Conservation (phyloP, 2,113 vertebrate genomes). For the Alectura lathami region DNA sequence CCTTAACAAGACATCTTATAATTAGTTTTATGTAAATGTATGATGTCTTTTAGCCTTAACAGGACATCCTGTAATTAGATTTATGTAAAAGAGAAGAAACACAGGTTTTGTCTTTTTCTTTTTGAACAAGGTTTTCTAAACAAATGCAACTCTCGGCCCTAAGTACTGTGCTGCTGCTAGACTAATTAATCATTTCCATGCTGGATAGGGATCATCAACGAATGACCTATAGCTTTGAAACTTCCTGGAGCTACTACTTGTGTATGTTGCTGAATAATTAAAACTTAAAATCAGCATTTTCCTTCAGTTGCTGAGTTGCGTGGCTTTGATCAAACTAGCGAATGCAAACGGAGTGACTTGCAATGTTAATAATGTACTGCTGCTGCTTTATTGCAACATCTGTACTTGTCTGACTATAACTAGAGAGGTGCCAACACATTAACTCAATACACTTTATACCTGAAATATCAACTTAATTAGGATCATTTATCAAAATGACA, state of each 20-base stretch:
- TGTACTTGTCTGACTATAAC: slow-evolving; percentile 64
- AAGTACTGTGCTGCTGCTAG: slow-evolving; percentile 27
- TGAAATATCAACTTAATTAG: slow-evolving; percentile 78
- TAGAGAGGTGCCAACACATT: slow-evolving; percentile 49
- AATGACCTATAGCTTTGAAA: slow-evolving; percentile 59
- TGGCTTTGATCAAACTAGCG: slow-evolving; percentile 58
- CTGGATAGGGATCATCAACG: slow-evolving; percentile 44
- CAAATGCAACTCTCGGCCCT: slow-evolving; percentile 41
- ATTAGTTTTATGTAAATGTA: slow-evolving; percentile 64
- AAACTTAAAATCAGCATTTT: slow-evolving; percentile 50
- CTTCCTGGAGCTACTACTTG: slow-evolving; percentile 21
- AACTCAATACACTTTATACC: slow-evolving; percentile 73
- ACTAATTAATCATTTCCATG: slow-evolving; percentile 76
- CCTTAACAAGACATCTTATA: slow-evolving; percentile 35
- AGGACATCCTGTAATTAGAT: slow-evolving; percentile 61
- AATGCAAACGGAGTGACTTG: slow-evolving; percentile 28
- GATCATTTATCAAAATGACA: slow-evolving; percentile 80
- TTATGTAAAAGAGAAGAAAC: slow-evolving; percentile 60
- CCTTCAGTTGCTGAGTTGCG: neutral
- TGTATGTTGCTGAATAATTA: slow-evolving; percentile 50
- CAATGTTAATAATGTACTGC: slow-evolving; percentile 55
- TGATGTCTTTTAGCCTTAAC: slow-evolving; percentile 41
- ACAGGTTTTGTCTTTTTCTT: slow-evolving; percentile 34
- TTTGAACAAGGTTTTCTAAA: slow-evolving; percentile 62
- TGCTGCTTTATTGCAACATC: slow-evolving; percentile 55